phyloP scores from a whole-genome alignment of 1,140 invertebrate species.

The Panulirus ornatus region DNA sequence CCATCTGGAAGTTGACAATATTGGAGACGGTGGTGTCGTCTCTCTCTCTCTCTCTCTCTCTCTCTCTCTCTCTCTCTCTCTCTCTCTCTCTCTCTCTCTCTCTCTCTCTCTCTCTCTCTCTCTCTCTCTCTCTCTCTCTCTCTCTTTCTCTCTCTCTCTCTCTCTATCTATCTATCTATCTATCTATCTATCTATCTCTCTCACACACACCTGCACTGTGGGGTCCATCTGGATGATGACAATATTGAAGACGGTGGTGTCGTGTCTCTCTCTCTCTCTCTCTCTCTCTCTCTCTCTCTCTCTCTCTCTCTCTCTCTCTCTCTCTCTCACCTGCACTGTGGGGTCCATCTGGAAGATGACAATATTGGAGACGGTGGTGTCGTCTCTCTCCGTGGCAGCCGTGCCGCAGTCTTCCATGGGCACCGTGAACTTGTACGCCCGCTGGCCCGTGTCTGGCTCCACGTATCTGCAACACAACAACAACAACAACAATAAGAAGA shows the following conservation, averaged over 20 bases:
- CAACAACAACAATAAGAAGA: no score
- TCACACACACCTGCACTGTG: background rate
- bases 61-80: slow-evolving; percentile 34
- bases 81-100: slow-evolving; percentile 52
- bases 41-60: slow-evolving; percentile 28
- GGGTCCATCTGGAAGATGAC: slow-evolving; percentile 75
- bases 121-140: background rate
- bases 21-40: slow-evolving; percentile 45
- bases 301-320: background rate
- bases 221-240: background rate
- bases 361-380: slow-evolving; percentile 66
- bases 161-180: no score
- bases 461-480: slow-evolving; percentile 61
- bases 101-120: slow-evolving; percentile 39
- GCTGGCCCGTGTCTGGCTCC: slow-evolving; percentile 54
- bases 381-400: slow-evolving; percentile 28
- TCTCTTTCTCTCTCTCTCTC: background rate
- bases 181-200: background rate
- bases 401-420: slow-evolving; percentile 71
- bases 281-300: background rate
- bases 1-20: slow-evolving; percentile 74
- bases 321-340: slow-evolving; percentile 60
- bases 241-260: background rate
- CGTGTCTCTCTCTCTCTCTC: background rate
- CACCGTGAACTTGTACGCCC: slow-evolving; percentile 57